These are phyloP conservation scores for Morpho deidamia DNA, from an alignment of 2,888 invertebrate genomes.

Conservation along the genomic window DNA sequence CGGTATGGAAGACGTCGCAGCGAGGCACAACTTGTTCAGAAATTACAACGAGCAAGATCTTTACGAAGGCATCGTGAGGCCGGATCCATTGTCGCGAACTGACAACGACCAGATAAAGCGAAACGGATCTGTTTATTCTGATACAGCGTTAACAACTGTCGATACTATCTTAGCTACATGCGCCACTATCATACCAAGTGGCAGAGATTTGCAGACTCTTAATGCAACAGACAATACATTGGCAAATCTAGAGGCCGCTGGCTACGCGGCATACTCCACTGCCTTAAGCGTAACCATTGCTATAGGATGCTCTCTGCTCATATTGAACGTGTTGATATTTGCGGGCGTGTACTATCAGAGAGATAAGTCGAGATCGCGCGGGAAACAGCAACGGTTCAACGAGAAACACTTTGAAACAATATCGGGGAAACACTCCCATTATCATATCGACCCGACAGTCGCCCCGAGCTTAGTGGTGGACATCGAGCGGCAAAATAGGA, in stretches of 20 bases:
- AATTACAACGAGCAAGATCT: slow-evolving; percentile 92
- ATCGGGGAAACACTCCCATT: slow-evolving; percentile 87
- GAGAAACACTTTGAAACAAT: slow-evolving; percentile 86
- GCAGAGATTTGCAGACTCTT: slow-evolving; percentile 66
- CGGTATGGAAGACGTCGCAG: slow-evolving; percentile 93
- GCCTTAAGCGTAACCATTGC: slow-evolving; percentile 88
- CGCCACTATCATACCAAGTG: slow-evolving; percentile 80
- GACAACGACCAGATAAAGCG: slow-evolving; percentile 80
- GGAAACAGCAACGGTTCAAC: slow-evolving; percentile 86
- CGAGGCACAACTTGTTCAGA: slow-evolving; percentile 92
- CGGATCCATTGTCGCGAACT: slow-evolving; percentile 86
- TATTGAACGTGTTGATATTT: slow-evolving; percentile 89
- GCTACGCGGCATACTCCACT: slow-evolving; percentile 86
- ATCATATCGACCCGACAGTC: slow-evolving; percentile 86
- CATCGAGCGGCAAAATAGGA: slow-evolving; percentile 80
- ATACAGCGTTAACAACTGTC: slow-evolving; percentile 82
- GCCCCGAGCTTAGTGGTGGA: slow-evolving; percentile 91
- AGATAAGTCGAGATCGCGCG: slow-evolving; percentile 83
- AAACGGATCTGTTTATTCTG: slow-evolving; percentile 68
- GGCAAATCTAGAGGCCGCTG: slow-evolving; percentile 88
- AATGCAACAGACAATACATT: slow-evolving; percentile 83
- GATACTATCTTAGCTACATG: slow-evolving; percentile 85
- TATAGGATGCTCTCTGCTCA: slow-evolving; percentile 88
- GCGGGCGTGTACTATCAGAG: slow-evolving; percentile 91
- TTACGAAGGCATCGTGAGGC: slow-evolving; percentile 93